These are phyloP conservation scores for Thymelicus lineola DNA, from an alignment of 2,888 invertebrate genomes.

Conservation along the genomic window DNA sequence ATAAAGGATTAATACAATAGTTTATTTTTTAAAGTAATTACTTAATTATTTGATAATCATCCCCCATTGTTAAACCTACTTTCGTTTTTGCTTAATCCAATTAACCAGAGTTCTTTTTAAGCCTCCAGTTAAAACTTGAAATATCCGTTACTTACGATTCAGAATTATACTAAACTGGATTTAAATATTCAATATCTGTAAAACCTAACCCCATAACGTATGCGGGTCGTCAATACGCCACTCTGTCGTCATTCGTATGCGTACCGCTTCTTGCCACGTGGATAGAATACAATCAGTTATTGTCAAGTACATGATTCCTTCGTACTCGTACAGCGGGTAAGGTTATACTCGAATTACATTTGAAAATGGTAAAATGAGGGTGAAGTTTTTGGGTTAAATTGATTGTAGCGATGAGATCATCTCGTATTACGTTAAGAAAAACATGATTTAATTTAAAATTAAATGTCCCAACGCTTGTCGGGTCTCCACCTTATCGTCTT, in stretches of 20 bases:
- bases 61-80: too few relatives aligned
- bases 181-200: conserved; percentile 19
- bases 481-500: too few relatives aligned
- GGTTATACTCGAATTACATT: neutral
- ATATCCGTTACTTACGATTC: neutral
- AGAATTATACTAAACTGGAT: neutral
- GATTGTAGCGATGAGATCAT: too few relatives aligned
- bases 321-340: neutral
- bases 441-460: too few relatives aligned
- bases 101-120: too few relatives aligned
- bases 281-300: conserved; percentile 16
- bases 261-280: conserved; percentile 1
- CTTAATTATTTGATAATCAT: too few relatives aligned
- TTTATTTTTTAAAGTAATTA: too few relatives aligned
- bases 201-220: conserved; percentile 8
- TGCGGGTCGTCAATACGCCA: conserved; percentile 15
- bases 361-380: neutral
- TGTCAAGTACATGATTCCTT: conserved; percentile 4
- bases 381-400: neutral
- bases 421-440: too few relatives aligned
- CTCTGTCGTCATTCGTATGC: conserved; percentile 16
- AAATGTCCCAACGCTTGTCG: too few relatives aligned
- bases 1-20: too few relatives aligned
- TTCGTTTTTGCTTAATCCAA: too few relatives aligned
- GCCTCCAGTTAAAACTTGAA: too few relatives aligned